phyloP scores from a whole-genome alignment of 2,888 invertebrate species.

The Malthinus seriepunctatus region DNA sequence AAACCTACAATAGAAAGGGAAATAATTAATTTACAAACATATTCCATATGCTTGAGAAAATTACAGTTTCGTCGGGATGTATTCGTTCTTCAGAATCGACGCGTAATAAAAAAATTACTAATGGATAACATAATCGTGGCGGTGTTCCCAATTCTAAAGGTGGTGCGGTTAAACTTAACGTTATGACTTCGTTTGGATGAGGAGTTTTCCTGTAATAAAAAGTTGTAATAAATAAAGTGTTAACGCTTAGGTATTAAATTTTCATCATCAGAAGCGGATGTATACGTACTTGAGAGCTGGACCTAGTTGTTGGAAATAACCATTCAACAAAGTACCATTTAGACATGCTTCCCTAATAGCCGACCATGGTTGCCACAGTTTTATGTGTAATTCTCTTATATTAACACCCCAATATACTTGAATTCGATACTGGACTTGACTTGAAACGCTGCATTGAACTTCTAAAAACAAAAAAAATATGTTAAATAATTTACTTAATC shows the following conservation, averaged over 20 bases:
- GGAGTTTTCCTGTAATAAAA: constrained; percentile 61
- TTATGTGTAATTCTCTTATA: constrained; percentile 74
- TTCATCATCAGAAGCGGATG: background rate
- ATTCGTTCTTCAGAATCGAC: constrained; percentile 63
- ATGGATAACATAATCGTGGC: constrained; percentile 75
- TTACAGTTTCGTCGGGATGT: constrained; percentile 79
- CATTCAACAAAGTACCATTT: constrained; percentile 60
- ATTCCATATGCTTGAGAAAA: background rate
- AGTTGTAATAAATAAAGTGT: background rate
- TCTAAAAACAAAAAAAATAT: constrained; percentile 58
- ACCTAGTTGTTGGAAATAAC: constrained; percentile 54
- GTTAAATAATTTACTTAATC: no score
- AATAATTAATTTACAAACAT: constrained; percentile 29
- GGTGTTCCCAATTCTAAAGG: constrained; percentile 71
- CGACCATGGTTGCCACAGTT: constrained; percentile 74
- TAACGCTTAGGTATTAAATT: background rate
- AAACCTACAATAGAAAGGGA: constrained; percentile 71
- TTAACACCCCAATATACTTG: constrained; percentile 81
- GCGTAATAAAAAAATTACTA: constrained; percentile 74
- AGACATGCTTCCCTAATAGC: constrained; percentile 66
- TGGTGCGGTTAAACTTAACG: constrained; percentile 64
- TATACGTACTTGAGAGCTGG: constrained; percentile 43
- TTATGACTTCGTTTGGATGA: constrained; percentile 68
- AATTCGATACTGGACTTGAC: constrained; percentile 74
- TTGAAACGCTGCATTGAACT: constrained; percentile 73